Conservation (phyloP, 2,113 vertebrate species). For the Lichenostomus cassidix region DNA sequence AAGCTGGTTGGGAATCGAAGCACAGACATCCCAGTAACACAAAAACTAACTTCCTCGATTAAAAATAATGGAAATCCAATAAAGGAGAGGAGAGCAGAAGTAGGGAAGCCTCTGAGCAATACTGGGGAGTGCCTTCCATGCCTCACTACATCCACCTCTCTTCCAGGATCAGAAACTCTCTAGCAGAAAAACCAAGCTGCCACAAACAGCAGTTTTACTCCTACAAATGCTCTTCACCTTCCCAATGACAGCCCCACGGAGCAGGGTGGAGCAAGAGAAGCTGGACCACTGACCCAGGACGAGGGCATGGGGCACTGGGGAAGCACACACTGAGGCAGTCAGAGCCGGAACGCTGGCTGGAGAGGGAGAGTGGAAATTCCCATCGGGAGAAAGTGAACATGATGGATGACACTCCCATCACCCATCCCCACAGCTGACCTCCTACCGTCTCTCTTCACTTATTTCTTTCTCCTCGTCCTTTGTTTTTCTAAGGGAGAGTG, state of each 20-base stretch:
- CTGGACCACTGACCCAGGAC: slow-evolving; percentile 8
- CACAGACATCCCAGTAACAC: background rate
- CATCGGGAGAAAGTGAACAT: background rate
- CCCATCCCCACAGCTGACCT: background rate
- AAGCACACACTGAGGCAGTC: background rate
- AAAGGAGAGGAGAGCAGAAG: background rate
- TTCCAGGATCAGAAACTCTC: background rate
- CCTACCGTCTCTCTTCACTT: background rate
- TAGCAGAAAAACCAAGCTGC: background rate
- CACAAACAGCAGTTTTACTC: background rate
- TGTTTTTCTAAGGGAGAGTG: background rate
- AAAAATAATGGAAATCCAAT: background rate
- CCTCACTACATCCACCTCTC: background rate
- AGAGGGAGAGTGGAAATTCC: background rate
- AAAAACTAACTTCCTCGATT: background rate
- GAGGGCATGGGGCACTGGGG: background rate
- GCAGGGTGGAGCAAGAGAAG: background rate
- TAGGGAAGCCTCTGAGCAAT: background rate
- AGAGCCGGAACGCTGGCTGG: background rate
- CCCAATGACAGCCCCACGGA: background rate
- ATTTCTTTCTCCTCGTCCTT: background rate
- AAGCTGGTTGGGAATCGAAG: background rate
- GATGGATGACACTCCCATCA: slow-evolving; percentile 48
- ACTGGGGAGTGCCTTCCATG: fast-evolving
- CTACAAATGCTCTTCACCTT: background rate